Conservation (phyloP, 2,113 vertebrate genomes). For the Nycticryphes semicollaris region DNA sequence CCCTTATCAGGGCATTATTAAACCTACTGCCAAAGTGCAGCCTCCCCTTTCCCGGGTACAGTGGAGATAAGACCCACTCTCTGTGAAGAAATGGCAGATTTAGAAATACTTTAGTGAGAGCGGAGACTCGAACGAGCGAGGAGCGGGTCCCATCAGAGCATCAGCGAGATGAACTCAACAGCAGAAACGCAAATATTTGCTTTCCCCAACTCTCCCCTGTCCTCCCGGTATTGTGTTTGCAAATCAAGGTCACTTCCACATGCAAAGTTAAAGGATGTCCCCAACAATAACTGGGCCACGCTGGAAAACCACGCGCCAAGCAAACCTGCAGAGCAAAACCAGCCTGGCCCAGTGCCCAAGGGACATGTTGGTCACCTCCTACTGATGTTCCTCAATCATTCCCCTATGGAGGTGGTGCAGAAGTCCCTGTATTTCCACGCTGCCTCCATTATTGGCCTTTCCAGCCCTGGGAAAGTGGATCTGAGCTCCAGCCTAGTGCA, state of each 20-base stretch:
- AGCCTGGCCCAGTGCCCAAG: fast-evolving
- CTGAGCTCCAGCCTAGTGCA: not conserved
- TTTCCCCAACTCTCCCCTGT: not conserved
- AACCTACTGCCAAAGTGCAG: not conserved
- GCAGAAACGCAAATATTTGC: slow-evolving; percentile 8
- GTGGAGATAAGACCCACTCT: not conserved
- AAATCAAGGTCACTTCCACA: not conserved
- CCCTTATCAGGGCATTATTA: not conserved
- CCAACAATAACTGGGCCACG: not conserved
- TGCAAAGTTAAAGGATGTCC: not conserved
- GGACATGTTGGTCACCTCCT: not conserved
- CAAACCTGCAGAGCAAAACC: not conserved
- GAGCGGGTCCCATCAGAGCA: not conserved
- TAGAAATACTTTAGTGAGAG: not conserved
- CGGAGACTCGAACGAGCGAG: not conserved
- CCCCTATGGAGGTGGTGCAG: fast-evolving
- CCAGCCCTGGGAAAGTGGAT: not conserved
- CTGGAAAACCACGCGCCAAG: not conserved
- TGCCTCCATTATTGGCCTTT: not conserved
- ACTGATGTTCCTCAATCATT: fast-evolving
- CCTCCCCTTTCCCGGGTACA: not conserved
- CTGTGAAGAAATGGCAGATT: not conserved
- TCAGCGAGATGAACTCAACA: not conserved
- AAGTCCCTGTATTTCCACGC: fast-evolving
- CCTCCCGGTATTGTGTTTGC: not conserved